Percentiles rank a stretch among this genome's conserved stretches.
These are phyloP conservation scores for Neocrepidodera transversa DNA, from an alignment of 2,888 invertebrate species.

Conservation along the genomic window DNA sequence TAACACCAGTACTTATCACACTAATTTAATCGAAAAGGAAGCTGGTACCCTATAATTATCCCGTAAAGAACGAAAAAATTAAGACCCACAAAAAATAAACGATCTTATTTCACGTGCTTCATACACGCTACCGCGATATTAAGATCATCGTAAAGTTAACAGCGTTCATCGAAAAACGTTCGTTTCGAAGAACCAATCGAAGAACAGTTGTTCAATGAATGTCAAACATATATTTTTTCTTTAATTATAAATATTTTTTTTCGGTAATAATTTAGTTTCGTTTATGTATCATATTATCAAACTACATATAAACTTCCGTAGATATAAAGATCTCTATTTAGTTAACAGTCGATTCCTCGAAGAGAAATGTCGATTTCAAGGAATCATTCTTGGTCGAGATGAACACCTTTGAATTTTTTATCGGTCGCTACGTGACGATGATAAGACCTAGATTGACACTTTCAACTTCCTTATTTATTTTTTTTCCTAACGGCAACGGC, in stretches of 20 bases:
- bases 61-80: constrained; percentile 3
- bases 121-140: constrained; percentile 10
- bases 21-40: background rate
- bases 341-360: constrained; percentile 31
- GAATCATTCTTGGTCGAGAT: constrained; percentile 33
- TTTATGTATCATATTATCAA: no score
- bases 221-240: no score
- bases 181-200: constrained; percentile 34
- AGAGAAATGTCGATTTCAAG: constrained; percentile 37
- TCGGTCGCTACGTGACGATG: constrained; percentile 28
- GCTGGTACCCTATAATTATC: constrained; percentile 2
- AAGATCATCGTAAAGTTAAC: constrained; percentile 8
- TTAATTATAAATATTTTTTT: no score
- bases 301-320: background rate
- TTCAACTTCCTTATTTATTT: constrained; percentile 30
- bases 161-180: constrained; percentile 35
- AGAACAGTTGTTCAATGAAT: constrained; percentile 10
- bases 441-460: constrained; percentile 31
- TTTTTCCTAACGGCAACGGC: constrained; percentile 10
- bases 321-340: background rate
- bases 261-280: no score
- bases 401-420: constrained; percentile 31
- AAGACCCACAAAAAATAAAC: constrained; percentile 1
- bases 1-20: constrained; percentile 1
- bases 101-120: constrained; percentile 27